Base-by-base conservation (phyloP, 2,888 invertebrate species). In the Standfussiana lucernea region DNA sequence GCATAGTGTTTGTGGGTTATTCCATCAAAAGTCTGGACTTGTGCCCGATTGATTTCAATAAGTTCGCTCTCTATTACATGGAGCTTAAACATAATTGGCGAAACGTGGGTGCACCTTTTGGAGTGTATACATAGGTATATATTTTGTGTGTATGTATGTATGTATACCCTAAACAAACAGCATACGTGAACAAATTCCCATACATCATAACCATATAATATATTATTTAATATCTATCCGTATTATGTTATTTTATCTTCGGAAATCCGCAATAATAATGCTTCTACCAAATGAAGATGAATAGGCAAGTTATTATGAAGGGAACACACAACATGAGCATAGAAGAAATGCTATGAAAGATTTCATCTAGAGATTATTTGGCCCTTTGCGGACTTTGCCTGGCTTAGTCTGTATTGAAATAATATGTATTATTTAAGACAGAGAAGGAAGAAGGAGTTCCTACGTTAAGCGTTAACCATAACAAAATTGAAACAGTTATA, bases 181-280 rank as follows among this genome's bases (percentile, higher is more conserved):
- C n/a, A 53, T 35, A n/a, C 21, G 21, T 24, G 21, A 40, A 68
- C n/a, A 50, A 56, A 80, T 68, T 53, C 40, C 15, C n/a, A 64
- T 42, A 37, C 18, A 68, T 65, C 50, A 77, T 45, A 56, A 56
- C 59, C 56, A 15, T 56, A 40, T 61, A 71, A 42, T 47, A 42
- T 61, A 70, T 68, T 79, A 69, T 72, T 84, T 79, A 79, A 84
- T n/a, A n/a, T 69, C 32, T 66, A 42, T 66, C 35, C 24, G 5
- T 37, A 42, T n/a, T 62, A 69, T 81, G 80, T 84, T n/a, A n/a
- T n/a, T n/a, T 84, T 79, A 69, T 80, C 40, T 53, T 61, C 68
- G 69, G 61, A 40, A 59, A 53, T 61, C 50, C 47, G 2, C 32
- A 50, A 13, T 56, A 62, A 61, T 66, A 67, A 71, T 62, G 32